Evolutionary conservation across 2,113 vertebrate species (phyloP).

Genomic region (Oncorhynchus tshawytscha): DNA sequence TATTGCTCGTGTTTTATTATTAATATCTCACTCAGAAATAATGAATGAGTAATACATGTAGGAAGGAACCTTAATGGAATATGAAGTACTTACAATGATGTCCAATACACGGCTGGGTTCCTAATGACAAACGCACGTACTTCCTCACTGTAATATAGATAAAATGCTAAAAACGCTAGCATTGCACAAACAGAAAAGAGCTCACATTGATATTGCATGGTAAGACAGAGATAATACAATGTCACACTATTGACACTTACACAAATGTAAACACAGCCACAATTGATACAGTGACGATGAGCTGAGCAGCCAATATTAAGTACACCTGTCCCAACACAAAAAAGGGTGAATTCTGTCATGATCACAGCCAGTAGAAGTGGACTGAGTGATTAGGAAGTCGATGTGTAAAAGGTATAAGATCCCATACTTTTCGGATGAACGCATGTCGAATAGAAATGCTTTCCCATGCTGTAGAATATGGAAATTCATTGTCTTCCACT

Average conservation of each 20-base stretch:
- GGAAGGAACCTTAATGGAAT: too few species aligned
- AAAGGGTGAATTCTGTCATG: constrained; percentile 8
- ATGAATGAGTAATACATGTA: background rate
- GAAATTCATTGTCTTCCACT: constrained; percentile 66
- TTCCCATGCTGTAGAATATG: constrained; percentile 70
- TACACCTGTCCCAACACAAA: constrained; percentile 81
- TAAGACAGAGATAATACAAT: background rate
- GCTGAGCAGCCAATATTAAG: constrained; percentile 84
- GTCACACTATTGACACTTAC: constrained; percentile 58
- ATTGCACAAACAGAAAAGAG: background rate
- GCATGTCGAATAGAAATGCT: constrained; percentile 81
- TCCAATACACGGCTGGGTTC: constrained; percentile 80
- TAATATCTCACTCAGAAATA: background rate
- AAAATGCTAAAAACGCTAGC: background rate
- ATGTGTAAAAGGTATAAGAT: background rate
- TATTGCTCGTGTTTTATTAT: background rate
- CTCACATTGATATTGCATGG: background rate
- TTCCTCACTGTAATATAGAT: constrained; percentile 66
- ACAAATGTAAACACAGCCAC: constrained; percentile 84
- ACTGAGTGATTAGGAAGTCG: background rate
- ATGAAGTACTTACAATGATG: constrained; percentile 82
- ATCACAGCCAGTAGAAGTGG: background rate
- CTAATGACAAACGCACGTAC: constrained; percentile 73
- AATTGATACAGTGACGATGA: constrained; percentile 82
- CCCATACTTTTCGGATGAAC: constrained; percentile 86